Evolutionary conservation across 1,140 invertebrate genomes (phyloP), one percentile per base, ranked within the genome.

Genomic region (Bathynomus jamesi): DNA sequence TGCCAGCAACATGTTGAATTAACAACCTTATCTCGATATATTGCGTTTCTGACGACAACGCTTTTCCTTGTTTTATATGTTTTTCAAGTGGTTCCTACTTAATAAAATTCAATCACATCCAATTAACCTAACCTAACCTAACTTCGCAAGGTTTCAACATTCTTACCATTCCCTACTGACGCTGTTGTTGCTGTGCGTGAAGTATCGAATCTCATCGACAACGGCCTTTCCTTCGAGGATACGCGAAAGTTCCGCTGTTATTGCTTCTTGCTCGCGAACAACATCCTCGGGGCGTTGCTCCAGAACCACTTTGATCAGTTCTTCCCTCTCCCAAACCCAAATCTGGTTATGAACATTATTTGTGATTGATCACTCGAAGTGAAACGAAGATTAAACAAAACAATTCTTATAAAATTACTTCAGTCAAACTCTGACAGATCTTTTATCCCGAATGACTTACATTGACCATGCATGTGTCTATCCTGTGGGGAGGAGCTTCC

Each of bases 321-420:
- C 90, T 0, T 89, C 86, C 0, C 88, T 87, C 78, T 92, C 91
- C 73, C 91, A 92, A 27, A 94, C 87, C 92, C 92, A 95, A 5
- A 93, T 82, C 91, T 93, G 76, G 2, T 13, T 21, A 31, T 27
- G 30, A n/a, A n/a, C n/a, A n/a, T n/a, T n/a, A n/a, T n/a, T n/a
- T n/a, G n/a, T n/a, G n/a, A n/a, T n/a, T n/a, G n/a, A n/a, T n/a
- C n/a, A n/a, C n/a, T n/a, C n/a, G n/a, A n/a, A n/a, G n/a, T n/a
- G n/a, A n/a, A n/a, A n/a, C n/a, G n/a, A n/a, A n/a, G n/a, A n/a
- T n/a, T n/a, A n/a, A n/a, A n/a, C n/a, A n/a, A n/a, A n/a, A n/a
- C n/a, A n/a, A n/a, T n/a, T n/a, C n/a, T n/a, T n/a, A n/a, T n/a
- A n/a, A n/a, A n/a, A n/a, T n/a, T n/a, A n/a, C n/a, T n/a, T n/a